These are phyloP conservation scores for Clepsis dumicolana DNA, from an alignment of 2,888 invertebrate species.

Conservation along the genomic window DNA sequence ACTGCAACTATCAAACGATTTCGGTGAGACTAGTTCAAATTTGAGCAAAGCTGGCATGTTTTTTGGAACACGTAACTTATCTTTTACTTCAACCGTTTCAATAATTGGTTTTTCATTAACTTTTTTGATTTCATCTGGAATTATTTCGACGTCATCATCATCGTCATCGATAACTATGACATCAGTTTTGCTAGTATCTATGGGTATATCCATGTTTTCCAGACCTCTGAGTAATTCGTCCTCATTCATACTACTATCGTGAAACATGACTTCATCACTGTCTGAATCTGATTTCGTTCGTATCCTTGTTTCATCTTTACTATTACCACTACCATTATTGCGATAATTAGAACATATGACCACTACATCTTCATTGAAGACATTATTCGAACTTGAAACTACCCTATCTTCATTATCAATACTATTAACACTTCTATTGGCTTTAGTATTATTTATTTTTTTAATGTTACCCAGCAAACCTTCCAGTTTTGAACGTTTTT, in stretches of 20 bases:
- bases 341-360: slow-evolving; percentile 28
- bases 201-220: slow-evolving; percentile 67
- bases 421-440: slow-evolving; percentile 6
- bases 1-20: slow-evolving; percentile 38
- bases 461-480: slow-evolving; percentile 60
- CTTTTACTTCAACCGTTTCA: slow-evolving; percentile 12
- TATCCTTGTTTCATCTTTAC: not conserved
- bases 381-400: not conserved
- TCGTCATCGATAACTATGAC: slow-evolving; percentile 34
- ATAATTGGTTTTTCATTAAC: slow-evolving; percentile 5
- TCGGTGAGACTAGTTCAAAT: slow-evolving; percentile 40
- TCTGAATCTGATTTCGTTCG: slow-evolving; percentile 50
- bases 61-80: slow-evolving; percentile 30
- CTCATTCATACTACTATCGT: slow-evolving; percentile 57
- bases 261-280: slow-evolving; percentile 51
- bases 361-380: slow-evolving; percentile 21
- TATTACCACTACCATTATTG: not conserved
- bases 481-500: slow-evolving; percentile 70
- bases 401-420: slow-evolving; percentile 11
- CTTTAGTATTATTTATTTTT: slow-evolving; percentile 48
- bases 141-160: slow-evolving; percentile 19
- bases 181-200: slow-evolving; percentile 45
- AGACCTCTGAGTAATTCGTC: slow-evolving; percentile 62
- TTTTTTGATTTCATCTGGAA: not conserved
- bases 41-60: slow-evolving; percentile 43